phyloP scores from a whole-genome alignment of 2,113 vertebrate genomes.

The Eudyptes chrysolophus region DNA sequence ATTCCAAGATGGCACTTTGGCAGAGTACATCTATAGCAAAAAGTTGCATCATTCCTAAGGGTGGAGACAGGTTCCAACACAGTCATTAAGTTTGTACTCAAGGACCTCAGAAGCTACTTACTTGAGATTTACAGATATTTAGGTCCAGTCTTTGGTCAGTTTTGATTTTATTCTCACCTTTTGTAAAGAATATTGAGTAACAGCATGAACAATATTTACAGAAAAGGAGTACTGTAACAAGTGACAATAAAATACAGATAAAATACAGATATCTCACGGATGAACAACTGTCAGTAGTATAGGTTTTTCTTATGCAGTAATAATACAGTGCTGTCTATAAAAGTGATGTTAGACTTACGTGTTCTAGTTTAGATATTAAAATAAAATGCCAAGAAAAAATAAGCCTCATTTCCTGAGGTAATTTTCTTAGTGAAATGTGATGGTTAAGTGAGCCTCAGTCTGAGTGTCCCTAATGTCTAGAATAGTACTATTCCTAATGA shows the following conservation, averaged over 20 bases:
- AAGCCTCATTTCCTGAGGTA: not conserved
- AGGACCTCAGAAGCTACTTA: not conserved
- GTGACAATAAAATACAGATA: not conserved
- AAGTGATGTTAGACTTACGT: rapidly evolving
- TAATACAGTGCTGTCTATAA: not conserved
- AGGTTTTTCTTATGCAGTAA: not conserved
- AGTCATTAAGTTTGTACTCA: not conserved
- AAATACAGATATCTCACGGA: not conserved
- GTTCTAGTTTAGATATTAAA: not conserved
- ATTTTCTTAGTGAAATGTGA: not conserved
- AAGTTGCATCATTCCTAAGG: not conserved
- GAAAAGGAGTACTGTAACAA: not conserved
- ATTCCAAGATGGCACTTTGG: not conserved
- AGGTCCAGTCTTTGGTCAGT: not conserved
- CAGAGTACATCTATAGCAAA: not conserved
- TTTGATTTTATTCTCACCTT: not conserved
- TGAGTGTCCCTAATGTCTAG: not conserved
- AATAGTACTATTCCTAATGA: not conserved
- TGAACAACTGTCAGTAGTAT: not conserved
- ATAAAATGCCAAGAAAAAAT: not conserved
- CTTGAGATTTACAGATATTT: not conserved
- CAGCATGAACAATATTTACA: not conserved
- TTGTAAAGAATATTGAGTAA: not conserved
- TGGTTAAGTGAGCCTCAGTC: not conserved
- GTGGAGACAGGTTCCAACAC: not conserved